These are phyloP conservation scores for Drosophila gaucha DNA, from an alignment of 2,888 invertebrate species.

Conservation along the genomic window DNA sequence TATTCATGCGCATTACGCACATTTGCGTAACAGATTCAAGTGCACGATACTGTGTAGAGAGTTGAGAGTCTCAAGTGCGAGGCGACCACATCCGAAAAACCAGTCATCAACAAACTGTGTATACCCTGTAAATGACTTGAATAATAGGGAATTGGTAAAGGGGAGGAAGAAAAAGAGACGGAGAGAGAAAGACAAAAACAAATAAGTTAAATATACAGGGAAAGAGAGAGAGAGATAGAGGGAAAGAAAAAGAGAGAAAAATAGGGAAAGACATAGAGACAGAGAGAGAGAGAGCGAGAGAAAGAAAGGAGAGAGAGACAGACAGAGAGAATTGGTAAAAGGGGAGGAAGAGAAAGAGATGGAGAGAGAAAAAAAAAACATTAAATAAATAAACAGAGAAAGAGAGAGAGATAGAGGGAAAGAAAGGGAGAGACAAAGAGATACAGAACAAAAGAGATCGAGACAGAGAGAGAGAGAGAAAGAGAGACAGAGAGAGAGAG, in stretches of 20 bases:
- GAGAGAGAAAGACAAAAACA: no score
- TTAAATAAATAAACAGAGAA: not conserved
- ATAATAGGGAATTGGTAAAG: not conserved
- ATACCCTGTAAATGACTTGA: conserved; percentile 8
- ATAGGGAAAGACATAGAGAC: no score
- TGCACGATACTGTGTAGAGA: conserved; percentile 63
- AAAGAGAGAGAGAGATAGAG: no score
- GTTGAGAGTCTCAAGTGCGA: conserved; percentile 67
- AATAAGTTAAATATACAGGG: no score
- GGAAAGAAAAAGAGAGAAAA: no score
- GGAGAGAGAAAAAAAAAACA: no score
- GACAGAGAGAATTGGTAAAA: not conserved
- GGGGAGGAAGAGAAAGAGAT: not conserved
- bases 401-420: not conserved
- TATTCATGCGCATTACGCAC: conserved; percentile 77
- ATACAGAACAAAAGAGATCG: no score
- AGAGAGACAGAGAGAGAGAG: no score
- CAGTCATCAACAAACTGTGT: conserved; percentile 25
- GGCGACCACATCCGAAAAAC: conserved; percentile 47
- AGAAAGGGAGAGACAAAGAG: not conserved
- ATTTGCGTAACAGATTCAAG: conserved; percentile 79
- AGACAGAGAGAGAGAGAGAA: not conserved
- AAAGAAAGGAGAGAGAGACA: not conserved
- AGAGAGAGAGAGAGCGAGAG: no score
- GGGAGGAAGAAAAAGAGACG: no score